A percentile compares a stretch with the other conserved stretches of the same genome.
phyloP scores from a whole-genome alignment of 2,797 vertebrate genomes.

The Hippopotamyrus pictus region DNA sequence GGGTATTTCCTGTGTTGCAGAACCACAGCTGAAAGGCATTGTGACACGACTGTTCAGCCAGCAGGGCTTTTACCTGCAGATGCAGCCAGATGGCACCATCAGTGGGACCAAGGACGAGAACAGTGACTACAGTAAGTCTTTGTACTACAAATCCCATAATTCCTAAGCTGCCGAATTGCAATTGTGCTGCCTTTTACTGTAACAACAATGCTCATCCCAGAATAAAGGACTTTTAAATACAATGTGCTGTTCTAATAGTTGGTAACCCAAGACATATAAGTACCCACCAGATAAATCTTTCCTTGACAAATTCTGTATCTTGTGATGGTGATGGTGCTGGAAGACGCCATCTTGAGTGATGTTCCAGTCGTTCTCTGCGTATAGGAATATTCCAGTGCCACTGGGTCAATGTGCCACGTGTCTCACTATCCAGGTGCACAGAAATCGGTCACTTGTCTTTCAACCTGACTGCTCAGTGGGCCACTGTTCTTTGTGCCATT shows the following conservation, averaged over 20 bases:
- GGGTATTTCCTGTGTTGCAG: slow-evolving; percentile 58
- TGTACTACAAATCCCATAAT: background rate
- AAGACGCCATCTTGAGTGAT: background rate
- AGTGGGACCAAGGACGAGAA: slow-evolving; percentile 93
- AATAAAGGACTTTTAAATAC: background rate
- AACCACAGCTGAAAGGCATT: slow-evolving; percentile 96
- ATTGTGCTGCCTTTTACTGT: background rate
- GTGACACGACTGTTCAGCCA: slow-evolving; percentile 97
- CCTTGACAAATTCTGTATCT: background rate
- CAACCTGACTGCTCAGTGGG: background rate
- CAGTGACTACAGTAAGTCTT: slow-evolving; percentile 91
- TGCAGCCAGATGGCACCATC: slow-evolving; percentile 86
- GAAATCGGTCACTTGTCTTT: background rate
- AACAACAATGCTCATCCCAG: background rate
- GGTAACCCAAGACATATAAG: background rate
- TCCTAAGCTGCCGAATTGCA: background rate
- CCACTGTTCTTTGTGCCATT: background rate
- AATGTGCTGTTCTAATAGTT: background rate
- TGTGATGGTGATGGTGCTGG: background rate
- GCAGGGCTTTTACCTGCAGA: slow-evolving; percentile 94
- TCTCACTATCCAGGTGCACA: background rate
- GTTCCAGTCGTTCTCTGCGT: background rate
- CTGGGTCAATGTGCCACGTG: background rate
- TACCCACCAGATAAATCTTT: background rate
- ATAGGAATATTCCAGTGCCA: background rate